Conservation (phyloP, 2,888 invertebrate species). For the Nomada lathburiana region DNA sequence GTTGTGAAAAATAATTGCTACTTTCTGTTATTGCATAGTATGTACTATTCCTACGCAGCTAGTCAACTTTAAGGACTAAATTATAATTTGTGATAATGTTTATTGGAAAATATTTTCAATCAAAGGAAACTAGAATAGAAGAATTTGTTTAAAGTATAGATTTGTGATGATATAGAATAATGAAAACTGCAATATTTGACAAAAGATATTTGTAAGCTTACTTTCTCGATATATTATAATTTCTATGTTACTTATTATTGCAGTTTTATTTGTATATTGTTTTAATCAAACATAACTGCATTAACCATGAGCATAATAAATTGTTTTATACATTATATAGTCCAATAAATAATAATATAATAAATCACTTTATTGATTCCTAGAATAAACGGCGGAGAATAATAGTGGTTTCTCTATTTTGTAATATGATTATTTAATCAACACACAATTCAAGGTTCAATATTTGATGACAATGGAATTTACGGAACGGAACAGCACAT, state of each 20-base stretch:
- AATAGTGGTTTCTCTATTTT: background rate
- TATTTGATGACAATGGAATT: slow-evolving; percentile 19
- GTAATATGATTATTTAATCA: slow-evolving; percentile 10
- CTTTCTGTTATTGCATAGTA: background rate
- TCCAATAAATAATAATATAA: slow-evolving; percentile 42
- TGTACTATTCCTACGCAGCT: slow-evolving; percentile 34
- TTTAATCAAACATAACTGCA: slow-evolving; percentile 23
- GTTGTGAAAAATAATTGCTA: slow-evolving; percentile 1
- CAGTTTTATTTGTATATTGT: slow-evolving; percentile 44
- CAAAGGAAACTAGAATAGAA: background rate
- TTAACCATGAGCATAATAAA: slow-evolving; percentile 35
- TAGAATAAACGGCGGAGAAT: background rate
- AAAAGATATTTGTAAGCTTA: slow-evolving; percentile 16
- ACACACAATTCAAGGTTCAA: slow-evolving; percentile 20
- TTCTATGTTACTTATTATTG: slow-evolving; percentile 21
- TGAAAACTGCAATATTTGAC: slow-evolving; percentile 9
- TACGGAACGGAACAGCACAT: background rate
- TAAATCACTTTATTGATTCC: too few species aligned
- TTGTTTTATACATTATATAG: slow-evolving; percentile 52
- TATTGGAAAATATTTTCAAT: slow-evolving; percentile 7
- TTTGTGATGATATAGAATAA: slow-evolving; percentile 7
- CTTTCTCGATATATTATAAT: background rate
- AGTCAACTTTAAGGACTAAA: slow-evolving; percentile 33
- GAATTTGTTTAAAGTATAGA: slow-evolving; percentile 11
- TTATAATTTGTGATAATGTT: slow-evolving; percentile 19